Evolutionary conservation across 2,113 vertebrate species (phyloP).

Genomic region (Tetrao urogallus): DNA sequence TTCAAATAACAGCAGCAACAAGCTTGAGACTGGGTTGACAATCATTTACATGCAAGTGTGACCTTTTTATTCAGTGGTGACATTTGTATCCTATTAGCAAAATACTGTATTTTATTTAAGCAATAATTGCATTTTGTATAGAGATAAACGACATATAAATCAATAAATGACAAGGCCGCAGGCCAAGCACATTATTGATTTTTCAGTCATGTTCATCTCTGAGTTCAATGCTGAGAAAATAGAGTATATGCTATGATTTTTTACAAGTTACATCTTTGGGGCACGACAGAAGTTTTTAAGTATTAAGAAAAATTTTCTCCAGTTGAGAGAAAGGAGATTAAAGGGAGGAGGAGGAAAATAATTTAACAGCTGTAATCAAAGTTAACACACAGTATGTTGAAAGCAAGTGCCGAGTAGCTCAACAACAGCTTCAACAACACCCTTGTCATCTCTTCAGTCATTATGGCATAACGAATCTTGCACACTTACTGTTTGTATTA

Average conservation of each 20-base stretch:
- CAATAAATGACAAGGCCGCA: conserved; percentile 69
- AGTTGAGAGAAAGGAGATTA: neutral
- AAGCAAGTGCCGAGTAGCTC: neutral
- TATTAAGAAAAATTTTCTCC: conserved; percentile 28
- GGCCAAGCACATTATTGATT: conserved; percentile 67
- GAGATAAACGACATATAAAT: conserved; percentile 76
- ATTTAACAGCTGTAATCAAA: neutral
- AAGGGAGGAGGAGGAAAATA: neutral
- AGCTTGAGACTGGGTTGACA: conserved; percentile 26
- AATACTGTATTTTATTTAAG: conserved; percentile 78
- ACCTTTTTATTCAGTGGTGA: conserved; percentile 60
- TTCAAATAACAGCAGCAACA: conserved; percentile 19
- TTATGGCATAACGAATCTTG: neutral
- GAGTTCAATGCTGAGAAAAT: conserved; percentile 66
- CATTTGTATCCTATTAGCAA: conserved; percentile 76
- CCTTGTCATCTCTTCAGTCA: neutral
- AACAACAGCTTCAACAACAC: neutral
- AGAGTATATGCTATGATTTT: conserved; percentile 55
- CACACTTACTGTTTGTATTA: neutral
- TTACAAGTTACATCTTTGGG: conserved; percentile 33
- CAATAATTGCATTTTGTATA: conserved; percentile 75
- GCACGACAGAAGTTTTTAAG: neutral
- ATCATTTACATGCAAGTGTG: conserved; percentile 60
- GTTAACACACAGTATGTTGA: neutral
- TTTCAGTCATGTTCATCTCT: conserved; percentile 69